Evolutionary conservation across 2,888 invertebrate genomes (phyloP).

Genomic region (Agriopis leucophaearia): DNA sequence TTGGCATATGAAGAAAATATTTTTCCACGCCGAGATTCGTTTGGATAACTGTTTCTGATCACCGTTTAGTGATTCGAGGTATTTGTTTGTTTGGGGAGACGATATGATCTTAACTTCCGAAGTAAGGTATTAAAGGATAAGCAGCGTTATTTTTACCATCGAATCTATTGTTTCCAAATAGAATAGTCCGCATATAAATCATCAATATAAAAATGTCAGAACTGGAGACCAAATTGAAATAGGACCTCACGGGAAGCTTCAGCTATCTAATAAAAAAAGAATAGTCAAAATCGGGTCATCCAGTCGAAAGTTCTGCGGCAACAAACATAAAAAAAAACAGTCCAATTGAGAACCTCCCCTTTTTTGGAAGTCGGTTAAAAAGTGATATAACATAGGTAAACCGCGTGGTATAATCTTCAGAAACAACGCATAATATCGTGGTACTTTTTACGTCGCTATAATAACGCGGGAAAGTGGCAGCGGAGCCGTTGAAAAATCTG

Average conservation of each 20-base stretch:
- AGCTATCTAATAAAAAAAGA: too few relatives aligned
- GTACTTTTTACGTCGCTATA: slow-evolving; percentile 16
- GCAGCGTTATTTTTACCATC: neutral
- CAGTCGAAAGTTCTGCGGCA: too few relatives aligned
- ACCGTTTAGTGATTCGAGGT: slow-evolving; percentile 13
- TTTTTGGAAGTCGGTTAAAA: too few relatives aligned
- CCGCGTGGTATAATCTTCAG: slow-evolving; percentile 1
- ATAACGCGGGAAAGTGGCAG: slow-evolving; percentile 31
- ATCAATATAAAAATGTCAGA: too few relatives aligned
- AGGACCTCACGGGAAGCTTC: too few relatives aligned
- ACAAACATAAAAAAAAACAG: too few relatives aligned
- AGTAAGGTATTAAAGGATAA: neutral
- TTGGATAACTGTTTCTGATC: slow-evolving; percentile 22
- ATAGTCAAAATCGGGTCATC: too few relatives aligned
- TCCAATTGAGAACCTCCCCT: too few relatives aligned
- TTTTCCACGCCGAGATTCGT: slow-evolving; percentile 30
- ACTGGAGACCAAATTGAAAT: too few relatives aligned
- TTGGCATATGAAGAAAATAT: slow-evolving; percentile 28
- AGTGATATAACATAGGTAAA: slow-evolving; percentile 1
- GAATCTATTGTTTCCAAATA: neutral
- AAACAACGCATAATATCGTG: neutral
- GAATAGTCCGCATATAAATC: neutral
- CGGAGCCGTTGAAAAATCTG: slow-evolving; percentile 41
- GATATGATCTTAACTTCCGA: neutral
- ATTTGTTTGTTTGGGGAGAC: slow-evolving; percentile 10